Evolutionary conservation across 2,113 vertebrate genomes (phyloP).

Genomic region (Seriola rivoliana): DNA sequence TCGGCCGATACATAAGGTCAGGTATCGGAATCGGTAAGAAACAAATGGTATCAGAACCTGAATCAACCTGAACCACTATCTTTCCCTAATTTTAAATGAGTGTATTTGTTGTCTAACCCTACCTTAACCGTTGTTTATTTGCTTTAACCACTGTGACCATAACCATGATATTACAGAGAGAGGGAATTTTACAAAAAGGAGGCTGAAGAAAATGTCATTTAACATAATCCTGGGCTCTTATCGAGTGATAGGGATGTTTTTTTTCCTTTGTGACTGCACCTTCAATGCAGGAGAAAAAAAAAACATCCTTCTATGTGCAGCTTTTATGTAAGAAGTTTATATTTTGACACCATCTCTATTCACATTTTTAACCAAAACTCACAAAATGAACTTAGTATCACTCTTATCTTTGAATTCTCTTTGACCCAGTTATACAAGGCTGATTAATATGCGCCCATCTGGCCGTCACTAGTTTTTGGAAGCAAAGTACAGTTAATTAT

Average conservation of each 20-base stretch:
- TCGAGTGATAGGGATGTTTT: background rate
- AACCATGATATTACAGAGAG: background rate
- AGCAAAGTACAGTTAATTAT: constrained; percentile 28
- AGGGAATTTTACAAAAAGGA: background rate
- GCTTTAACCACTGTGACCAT: background rate
- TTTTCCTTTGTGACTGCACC: background rate
- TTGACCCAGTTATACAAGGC: background rate
- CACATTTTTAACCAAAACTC: background rate
- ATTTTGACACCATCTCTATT: background rate
- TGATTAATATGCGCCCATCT: constrained; percentile 23
- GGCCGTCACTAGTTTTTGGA: constrained; percentile 15
- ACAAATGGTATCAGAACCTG: too few species aligned
- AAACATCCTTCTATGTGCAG: background rate
- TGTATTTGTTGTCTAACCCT: background rate
- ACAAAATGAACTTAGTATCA: background rate
- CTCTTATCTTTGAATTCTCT: background rate
- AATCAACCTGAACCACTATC: too few species aligned
- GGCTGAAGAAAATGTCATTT: background rate
- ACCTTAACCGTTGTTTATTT: background rate
- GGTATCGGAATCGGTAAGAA: too few species aligned
- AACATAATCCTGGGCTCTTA: background rate
- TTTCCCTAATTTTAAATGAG: too few species aligned
- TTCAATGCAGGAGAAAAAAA: background rate
- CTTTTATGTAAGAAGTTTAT: background rate
- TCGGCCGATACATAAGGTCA: too few species aligned